Percentiles rank a stretch among this genome's conserved stretches.
Conservation (phyloP, 1,140 invertebrate species). For the Euschistus heros region DNA sequence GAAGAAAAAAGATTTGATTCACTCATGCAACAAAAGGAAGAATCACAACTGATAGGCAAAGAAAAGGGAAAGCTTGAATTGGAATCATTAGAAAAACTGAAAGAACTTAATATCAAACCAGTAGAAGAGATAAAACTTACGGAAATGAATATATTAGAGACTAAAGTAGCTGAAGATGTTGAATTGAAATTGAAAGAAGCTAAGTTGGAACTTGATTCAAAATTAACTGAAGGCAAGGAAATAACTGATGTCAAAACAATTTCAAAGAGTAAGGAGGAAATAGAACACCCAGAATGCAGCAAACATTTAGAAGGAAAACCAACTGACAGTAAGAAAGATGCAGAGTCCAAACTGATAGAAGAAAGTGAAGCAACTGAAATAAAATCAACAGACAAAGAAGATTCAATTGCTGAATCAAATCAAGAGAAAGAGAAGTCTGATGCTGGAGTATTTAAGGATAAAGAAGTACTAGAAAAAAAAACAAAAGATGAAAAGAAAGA, state of each 20-base stretch:
- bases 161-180: too few species aligned
- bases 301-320: background rate
- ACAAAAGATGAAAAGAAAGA: too few species aligned
- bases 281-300: background rate
- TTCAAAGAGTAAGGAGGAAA: background rate
- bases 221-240: background rate
- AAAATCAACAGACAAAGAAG: background rate
- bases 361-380: background rate
- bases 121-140: too few species aligned
- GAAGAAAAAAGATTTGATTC: background rate
- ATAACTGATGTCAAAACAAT: background rate
- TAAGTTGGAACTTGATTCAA: background rate
- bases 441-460: too few species aligned
- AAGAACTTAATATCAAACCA: too few species aligned
- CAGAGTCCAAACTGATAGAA: background rate
- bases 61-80: background rate
- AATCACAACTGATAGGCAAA: background rate
- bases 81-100: too few species aligned
- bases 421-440: background rate
- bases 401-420: background rate
- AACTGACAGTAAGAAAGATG: background rate
- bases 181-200: background rate
- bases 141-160: too few species aligned
- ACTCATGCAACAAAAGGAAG: background rate
- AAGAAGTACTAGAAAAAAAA: too few species aligned